These are phyloP conservation scores for Hydropotes inermis DNA, from an alignment of 2,113 vertebrate genomes.

Conservation along the genomic window DNA sequence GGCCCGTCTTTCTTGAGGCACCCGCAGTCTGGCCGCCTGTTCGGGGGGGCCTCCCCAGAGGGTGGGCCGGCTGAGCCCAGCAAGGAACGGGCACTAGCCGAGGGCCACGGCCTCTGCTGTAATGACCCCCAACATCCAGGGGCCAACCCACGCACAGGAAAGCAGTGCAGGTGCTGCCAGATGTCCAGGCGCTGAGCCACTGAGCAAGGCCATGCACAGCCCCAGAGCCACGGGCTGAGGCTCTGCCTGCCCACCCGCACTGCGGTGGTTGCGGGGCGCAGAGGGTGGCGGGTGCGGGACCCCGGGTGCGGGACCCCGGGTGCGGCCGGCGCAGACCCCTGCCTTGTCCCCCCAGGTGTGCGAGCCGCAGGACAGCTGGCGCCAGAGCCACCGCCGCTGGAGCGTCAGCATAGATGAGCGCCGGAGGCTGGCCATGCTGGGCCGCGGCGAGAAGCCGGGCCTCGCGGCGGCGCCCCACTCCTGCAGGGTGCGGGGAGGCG, in stretches of 20 bases:
- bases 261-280: fast-evolving
- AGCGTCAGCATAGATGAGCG: constrained; percentile 29
- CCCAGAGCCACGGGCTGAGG: background rate
- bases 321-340: fast-evolving
- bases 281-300: background rate
- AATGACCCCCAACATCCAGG: fast-evolving
- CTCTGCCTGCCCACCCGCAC: fast-evolving
- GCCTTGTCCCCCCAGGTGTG: constrained; percentile 17
- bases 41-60: too few species aligned
- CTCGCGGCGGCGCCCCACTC: fast-evolving
- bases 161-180: background rate
- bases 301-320: fast-evolving
- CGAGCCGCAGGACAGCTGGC: background rate
- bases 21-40: background rate
- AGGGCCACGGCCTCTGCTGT: fast-evolving
- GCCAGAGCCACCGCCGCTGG: background rate
- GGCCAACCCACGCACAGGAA: fast-evolving
- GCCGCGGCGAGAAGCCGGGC: fast-evolving
- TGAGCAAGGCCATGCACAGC: background rate
- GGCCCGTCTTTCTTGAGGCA: background rate
- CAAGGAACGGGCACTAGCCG: fast-evolving
- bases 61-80: background rate
- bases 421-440: background rate
- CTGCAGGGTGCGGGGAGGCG: background rate
- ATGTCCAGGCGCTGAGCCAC: background rate